Percentiles rank a stretch among this genome's conserved stretches.
These are phyloP conservation scores for Acropternis orthonyx DNA, from an alignment of 2,797 vertebrate species.

Conservation along the genomic window DNA sequence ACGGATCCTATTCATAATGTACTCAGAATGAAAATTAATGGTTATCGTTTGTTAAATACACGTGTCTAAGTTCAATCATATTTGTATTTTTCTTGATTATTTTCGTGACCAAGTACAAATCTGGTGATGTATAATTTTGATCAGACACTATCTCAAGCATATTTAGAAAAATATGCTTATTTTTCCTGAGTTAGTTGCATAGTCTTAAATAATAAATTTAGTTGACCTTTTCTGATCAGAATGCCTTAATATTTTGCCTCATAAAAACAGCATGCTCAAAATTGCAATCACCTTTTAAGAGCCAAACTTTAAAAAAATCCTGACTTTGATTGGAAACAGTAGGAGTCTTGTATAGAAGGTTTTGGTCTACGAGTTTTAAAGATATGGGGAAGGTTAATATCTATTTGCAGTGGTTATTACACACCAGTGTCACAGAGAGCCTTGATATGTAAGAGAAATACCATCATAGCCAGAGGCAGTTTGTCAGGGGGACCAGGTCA, in stretches of 20 bases:
- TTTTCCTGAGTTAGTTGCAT: background rate
- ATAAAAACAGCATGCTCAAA: background rate
- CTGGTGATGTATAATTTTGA: background rate
- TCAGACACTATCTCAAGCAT: background rate
- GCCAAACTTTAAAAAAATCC: background rate
- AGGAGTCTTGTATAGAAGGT: background rate
- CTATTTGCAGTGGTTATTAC: background rate
- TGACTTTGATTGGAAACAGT: background rate
- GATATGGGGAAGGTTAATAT: background rate
- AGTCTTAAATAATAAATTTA: background rate
- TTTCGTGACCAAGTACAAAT: background rate
- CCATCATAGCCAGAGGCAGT: background rate
- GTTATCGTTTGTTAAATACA: background rate
- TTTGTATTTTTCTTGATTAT: background rate
- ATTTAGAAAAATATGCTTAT: background rate
- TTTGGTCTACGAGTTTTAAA: slow-evolving; percentile 18
- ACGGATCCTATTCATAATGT: background rate
- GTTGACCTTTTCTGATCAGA: background rate
- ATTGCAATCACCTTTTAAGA: background rate
- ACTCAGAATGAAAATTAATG: background rate
- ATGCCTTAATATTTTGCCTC: background rate
- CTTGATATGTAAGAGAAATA: background rate
- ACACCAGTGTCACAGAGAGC: background rate
- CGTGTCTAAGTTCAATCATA: background rate
- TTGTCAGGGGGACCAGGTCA: background rate